A percentile compares a stretch with the other conserved stretches of the same genome.
Conservation (phyloP, 1,140 invertebrate genomes). For the Phocides pigmalion region DNA sequence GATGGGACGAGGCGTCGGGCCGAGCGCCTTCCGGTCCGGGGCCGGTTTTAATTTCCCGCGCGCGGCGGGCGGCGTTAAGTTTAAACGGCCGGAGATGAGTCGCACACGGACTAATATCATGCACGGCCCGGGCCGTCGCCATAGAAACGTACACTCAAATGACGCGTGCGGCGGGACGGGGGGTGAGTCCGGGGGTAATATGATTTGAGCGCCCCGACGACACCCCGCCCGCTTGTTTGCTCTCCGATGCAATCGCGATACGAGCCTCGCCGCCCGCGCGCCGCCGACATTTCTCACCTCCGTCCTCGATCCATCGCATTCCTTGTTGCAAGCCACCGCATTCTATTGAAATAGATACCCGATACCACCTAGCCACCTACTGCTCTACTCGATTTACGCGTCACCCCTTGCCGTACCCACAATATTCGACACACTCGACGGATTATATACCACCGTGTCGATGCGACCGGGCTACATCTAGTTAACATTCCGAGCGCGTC, state of each 20-base stretch:
- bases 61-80: slow-evolving; percentile 62
- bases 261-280: slow-evolving; percentile 52
- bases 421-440: slow-evolving; percentile 45
- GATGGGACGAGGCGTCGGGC: slow-evolving; percentile 34
- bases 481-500: slow-evolving; percentile 26
- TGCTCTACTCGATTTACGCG: slow-evolving; percentile 55
- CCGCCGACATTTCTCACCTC: slow-evolving; percentile 73
- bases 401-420: slow-evolving; percentile 46
- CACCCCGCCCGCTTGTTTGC: slow-evolving; percentile 79
- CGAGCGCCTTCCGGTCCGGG: slow-evolving; percentile 69
- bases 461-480: slow-evolving; percentile 22
- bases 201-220: slow-evolving; percentile 75
- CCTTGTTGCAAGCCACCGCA: slow-evolving; percentile 74
- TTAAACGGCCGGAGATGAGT: slow-evolving; percentile 80
- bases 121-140: slow-evolving; percentile 80
- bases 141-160: slow-evolving; percentile 78
- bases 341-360: slow-evolving; percentile 77
- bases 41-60: slow-evolving; percentile 80
- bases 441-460: slow-evolving; percentile 39
- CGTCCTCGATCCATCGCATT: slow-evolving; percentile 76
- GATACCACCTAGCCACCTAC: slow-evolving; percentile 61
- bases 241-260: slow-evolving; percentile 82
- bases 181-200: slow-evolving; percentile 77
- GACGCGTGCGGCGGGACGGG: slow-evolving; percentile 67
- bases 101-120: slow-evolving; percentile 81